Evolutionary conservation across 2,888 invertebrate genomes (phyloP).

Genomic region (Epicampocera succincta): DNA sequence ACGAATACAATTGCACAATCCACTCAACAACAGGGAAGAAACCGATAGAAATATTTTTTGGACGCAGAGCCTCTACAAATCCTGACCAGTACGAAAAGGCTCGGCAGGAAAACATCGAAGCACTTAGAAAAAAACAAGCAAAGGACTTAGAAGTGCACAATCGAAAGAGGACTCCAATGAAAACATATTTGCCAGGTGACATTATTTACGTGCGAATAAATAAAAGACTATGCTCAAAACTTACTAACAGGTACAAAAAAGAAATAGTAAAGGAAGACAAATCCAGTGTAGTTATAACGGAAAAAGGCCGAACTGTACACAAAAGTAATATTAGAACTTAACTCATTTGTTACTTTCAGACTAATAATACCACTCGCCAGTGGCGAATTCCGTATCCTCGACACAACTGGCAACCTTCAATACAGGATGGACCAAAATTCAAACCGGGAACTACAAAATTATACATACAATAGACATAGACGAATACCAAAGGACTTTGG

Average conservation of each 20-base stretch:
- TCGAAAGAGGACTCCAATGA: conserved; percentile 27
- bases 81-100: no score
- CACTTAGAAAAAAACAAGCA: no score
- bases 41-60: no score
- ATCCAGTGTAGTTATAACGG: conserved; percentile 28
- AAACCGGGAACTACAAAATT: background rate
- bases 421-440: background rate
- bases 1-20: no score
- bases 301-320: conserved; percentile 3
- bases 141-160: conserved; percentile 24
- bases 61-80: background rate
- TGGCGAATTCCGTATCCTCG: conserved; percentile 25
- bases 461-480: background rate
- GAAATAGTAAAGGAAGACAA: conserved; percentile 41
- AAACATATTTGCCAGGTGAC: conserved; percentile 33
- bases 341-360: no score
- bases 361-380: conserved; percentile 17
- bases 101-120: no score
- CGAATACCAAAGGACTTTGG: background rate
- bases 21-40: no score
- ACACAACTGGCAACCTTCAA: background rate
- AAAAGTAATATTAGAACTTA: background rate
- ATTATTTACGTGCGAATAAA: conserved; percentile 21
- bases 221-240: background rate
- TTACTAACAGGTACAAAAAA: conserved; percentile 22